phyloP scores from a whole-genome alignment of 2,888 invertebrate species.

The Apamea monoglypha region DNA sequence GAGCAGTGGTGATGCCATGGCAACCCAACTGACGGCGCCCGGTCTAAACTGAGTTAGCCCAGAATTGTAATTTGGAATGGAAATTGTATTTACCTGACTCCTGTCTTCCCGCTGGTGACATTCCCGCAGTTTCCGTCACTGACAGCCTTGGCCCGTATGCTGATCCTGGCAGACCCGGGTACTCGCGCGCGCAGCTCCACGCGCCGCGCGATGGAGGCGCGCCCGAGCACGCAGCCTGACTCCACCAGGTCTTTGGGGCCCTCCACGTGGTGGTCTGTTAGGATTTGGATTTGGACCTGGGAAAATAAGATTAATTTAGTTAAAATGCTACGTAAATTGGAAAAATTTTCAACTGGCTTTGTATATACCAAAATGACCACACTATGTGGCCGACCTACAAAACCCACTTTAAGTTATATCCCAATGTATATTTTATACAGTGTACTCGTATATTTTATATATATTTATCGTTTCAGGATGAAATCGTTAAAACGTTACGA shows the following conservation, averaged over 20 bases:
- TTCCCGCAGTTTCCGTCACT: constrained; percentile 71
- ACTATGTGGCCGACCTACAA: no score
- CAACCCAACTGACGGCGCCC: no score
- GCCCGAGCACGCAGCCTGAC: constrained; percentile 73
- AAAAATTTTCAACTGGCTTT: no score
- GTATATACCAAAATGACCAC: no score
- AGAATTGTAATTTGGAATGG: neutral
- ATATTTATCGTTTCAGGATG: no score
- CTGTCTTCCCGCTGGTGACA: constrained; percentile 54
- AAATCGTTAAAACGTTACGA: no score
- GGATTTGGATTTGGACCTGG: constrained; percentile 78
- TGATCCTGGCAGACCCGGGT: constrained; percentile 68
- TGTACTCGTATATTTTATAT: no score
- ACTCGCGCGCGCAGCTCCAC: constrained; percentile 69
- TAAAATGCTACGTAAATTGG: no score
- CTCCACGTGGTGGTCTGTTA: constrained; percentile 91
- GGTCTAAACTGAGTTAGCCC: neutral
- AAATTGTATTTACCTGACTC: constrained; percentile 44
- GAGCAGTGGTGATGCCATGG: neutral
- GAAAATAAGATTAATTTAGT: no score
- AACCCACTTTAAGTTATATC: no score
- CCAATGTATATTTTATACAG: no score
- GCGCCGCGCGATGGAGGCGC: constrained; percentile 75
- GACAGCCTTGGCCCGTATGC: constrained; percentile 69
- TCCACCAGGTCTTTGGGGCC: constrained; percentile 68